Conservation (phyloP, 1,140 invertebrate species). For the Euwallacea fornicatus region DNA sequence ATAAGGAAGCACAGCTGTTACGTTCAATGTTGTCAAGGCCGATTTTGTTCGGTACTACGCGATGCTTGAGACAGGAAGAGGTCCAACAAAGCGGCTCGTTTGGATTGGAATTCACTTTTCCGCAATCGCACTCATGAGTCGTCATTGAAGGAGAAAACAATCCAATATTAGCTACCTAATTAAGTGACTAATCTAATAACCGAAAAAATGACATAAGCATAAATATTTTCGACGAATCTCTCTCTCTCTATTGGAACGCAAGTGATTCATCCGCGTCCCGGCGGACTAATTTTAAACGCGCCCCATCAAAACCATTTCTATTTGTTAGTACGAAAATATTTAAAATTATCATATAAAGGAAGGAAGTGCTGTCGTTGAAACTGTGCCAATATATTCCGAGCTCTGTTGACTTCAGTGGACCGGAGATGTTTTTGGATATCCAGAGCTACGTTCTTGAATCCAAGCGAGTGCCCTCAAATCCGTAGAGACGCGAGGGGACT, state of each 20-base stretch:
- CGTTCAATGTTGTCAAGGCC: slow-evolving; percentile 2
- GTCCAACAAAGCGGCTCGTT: not conserved
- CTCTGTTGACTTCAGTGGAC: slow-evolving; percentile 21
- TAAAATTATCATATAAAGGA: slow-evolving; percentile 30
- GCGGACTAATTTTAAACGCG: not conserved
- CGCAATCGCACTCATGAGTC: not conserved
- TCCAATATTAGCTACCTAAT: too few species aligned
- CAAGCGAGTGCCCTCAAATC: not conserved
- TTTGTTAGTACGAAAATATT: slow-evolving; percentile 26
- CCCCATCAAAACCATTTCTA: slow-evolving; percentile 31
- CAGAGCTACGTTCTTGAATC: slow-evolving; percentile 4
- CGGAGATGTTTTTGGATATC: not conserved
- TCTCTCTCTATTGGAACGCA: not conserved
- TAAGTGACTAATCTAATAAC: too few species aligned
- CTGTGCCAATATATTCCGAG: slow-evolving; percentile 20
- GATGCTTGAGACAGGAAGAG: slow-evolving; percentile 4
- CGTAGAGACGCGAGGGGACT: too few species aligned
- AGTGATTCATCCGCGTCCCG: slow-evolving; percentile 2
- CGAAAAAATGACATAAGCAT: not conserved
- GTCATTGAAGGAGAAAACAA: too few species aligned
- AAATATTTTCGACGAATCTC: too few species aligned
- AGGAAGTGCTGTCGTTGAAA: slow-evolving; percentile 28
- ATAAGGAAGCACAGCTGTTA: slow-evolving; percentile 5
- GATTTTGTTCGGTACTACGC: slow-evolving; percentile 5
- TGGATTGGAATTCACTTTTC: not conserved